Evolutionary conservation across 2,113 vertebrate species (phyloP).

Genomic region (Chiloscyllium plagiosum): DNA sequence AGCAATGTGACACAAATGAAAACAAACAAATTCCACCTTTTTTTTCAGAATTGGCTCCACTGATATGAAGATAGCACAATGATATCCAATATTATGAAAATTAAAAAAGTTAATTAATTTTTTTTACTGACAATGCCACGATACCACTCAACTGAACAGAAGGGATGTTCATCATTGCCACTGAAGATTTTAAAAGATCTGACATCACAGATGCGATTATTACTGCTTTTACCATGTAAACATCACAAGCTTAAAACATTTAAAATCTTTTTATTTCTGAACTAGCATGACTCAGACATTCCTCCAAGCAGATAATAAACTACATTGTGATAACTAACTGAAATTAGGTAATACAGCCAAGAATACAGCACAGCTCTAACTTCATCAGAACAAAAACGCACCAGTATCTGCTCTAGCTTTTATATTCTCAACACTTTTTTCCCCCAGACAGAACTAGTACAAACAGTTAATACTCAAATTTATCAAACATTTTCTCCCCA

Average conservation of each 20-base stretch:
- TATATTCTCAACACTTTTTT: neutral
- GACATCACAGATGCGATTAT: neutral
- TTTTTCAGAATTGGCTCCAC: neutral
- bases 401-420: neutral
- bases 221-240: too few relatives aligned
- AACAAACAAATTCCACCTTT: neutral
- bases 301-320: neutral
- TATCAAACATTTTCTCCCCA: neutral
- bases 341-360: constrained; percentile 2
- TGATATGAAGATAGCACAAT: neutral
- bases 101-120: neutral
- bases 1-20: neutral
- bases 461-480: neutral
- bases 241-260: too few relatives aligned
- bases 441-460: neutral
- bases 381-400: neutral
- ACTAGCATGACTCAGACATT: neutral
- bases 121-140: neutral
- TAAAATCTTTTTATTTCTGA: neutral
- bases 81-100: neutral
- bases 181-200: neutral
- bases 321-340: neutral
- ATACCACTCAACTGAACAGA: neutral
- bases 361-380: too few relatives aligned
- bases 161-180: neutral